Evolutionary conservation across 2,888 invertebrate genomes (phyloP).

Genomic region (Cephus pulcher): DNA sequence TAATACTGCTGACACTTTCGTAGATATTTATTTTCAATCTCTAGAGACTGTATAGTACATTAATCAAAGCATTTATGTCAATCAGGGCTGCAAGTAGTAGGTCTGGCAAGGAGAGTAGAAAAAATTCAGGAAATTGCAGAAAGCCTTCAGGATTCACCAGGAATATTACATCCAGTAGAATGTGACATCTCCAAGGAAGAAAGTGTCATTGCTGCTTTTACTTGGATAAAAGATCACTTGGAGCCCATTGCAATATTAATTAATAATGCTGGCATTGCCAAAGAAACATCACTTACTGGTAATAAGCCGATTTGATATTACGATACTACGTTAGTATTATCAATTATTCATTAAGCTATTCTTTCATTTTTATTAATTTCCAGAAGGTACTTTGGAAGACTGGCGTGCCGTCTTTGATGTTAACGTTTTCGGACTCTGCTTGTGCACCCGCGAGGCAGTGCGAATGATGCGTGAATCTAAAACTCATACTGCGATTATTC

Average conservation of each 20-base stretch:
- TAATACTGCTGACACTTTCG: background rate
- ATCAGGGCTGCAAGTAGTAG: slow-evolving; percentile 62
- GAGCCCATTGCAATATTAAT: slow-evolving; percentile 67
- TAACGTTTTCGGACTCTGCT: slow-evolving; percentile 71
- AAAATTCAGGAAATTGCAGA: slow-evolving; percentile 59
- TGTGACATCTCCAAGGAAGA: slow-evolving; percentile 52
- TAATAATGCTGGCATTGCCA: slow-evolving; percentile 68
- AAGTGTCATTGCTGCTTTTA: slow-evolving; percentile 44
- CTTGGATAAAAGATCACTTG: slow-evolving; percentile 49
- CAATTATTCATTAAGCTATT: background rate
- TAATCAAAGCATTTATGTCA: background rate
- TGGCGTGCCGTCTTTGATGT: slow-evolving; percentile 66
- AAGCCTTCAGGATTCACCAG: slow-evolving; percentile 37
- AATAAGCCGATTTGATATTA: background rate
- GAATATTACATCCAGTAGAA: slow-evolving; percentile 57
- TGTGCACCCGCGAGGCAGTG: slow-evolving; percentile 71
- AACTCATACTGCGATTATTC: slow-evolving; percentile 71
- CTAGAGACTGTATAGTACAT: background rate
- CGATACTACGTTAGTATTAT: background rate
- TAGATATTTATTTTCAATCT: background rate
- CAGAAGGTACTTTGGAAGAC: slow-evolving; percentile 56
- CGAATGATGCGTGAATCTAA: slow-evolving; percentile 69
- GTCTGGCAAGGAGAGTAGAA: slow-evolving; percentile 65
- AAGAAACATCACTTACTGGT: slow-evolving; percentile 54
- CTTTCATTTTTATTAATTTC: slow-evolving; percentile 1